phyloP scores from a whole-genome alignment of 2,797 vertebrate genomes.

The Iguana delicatissima region DNA sequence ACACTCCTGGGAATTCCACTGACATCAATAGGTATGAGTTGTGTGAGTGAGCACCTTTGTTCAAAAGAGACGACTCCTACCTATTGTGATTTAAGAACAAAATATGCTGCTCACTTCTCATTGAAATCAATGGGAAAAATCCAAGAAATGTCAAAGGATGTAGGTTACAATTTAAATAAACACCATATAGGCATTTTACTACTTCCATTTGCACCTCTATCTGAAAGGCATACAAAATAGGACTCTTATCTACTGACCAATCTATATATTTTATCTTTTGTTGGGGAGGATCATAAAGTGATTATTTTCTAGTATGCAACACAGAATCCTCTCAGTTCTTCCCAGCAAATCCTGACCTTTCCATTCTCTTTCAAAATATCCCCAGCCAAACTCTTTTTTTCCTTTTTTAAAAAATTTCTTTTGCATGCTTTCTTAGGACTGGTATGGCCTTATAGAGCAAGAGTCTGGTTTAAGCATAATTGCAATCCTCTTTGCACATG shows the following conservation, averaged over 20 bases:
- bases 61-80: conserved; percentile 58
- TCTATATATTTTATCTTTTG: conserved; percentile 41
- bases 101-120: not conserved
- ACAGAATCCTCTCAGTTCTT: not conserved
- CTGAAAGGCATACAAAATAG: conserved; percentile 48
- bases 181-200: conserved; percentile 28
- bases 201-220: conserved; percentile 53
- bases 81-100: conserved; percentile 26
- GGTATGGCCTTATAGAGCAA: conserved; percentile 72
- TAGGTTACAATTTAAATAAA: conserved; percentile 50
- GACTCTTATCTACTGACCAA: not conserved
- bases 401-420: not conserved
- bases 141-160: not conserved
- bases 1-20: not conserved
- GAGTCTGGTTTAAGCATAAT: conserved; percentile 75
- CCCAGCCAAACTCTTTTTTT: not conserved
- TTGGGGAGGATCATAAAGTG: conserved; percentile 36
- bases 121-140: not conserved
- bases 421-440: conserved; percentile 53
- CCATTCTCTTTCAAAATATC: conserved; percentile 50
- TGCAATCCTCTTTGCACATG: conserved; percentile 77
- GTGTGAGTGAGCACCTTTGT: conserved; percentile 24
- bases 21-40: not conserved
- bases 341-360: not conserved
- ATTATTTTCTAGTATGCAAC: conserved; percentile 54